These are phyloP conservation scores for Cydia strobilella DNA, from an alignment of 1,140 invertebrate genomes.

Conservation along the genomic window DNA sequence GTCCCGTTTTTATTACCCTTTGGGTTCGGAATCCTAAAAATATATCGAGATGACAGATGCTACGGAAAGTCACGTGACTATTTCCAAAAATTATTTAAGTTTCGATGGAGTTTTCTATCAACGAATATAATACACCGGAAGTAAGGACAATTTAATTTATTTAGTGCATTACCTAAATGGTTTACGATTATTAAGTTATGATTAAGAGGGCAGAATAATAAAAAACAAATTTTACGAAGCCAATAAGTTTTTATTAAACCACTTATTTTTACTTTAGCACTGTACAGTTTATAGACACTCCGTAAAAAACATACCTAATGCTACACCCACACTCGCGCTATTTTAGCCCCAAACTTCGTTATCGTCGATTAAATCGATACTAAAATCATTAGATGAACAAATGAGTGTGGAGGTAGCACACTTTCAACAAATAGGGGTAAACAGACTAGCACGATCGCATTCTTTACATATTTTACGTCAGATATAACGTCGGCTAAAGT, in stretches of 20 bases:
- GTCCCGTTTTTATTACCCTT: no score
- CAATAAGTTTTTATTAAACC: slow-evolving; percentile 17
- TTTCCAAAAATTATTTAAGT: no score
- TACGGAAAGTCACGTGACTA: no score
- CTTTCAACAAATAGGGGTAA: neutral
- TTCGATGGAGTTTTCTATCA: no score
- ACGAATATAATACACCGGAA: no score
- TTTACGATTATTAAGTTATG: no score
- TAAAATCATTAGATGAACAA: neutral
- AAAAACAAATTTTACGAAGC: slow-evolving; percentile 26
- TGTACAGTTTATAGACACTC: slow-evolving; percentile 43
- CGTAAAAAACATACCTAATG: slow-evolving; percentile 2
- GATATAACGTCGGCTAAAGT: no score
- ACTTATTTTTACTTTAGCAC: slow-evolving; percentile 38
- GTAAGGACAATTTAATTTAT: no score
- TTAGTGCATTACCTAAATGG: no score
- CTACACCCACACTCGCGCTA: slow-evolving; percentile 5
- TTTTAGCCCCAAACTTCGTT: neutral
- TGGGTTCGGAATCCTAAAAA: no score
- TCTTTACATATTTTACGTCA: no score
- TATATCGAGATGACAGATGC: no score
- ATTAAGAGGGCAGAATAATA: neutral
- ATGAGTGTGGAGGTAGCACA: neutral
- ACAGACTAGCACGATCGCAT: neutral
- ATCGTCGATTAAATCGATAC: neutral